A percentile compares a stretch with the other conserved stretches of the same genome.
These are phyloP conservation scores for Pantherophis alleghaniensis DNA, from an alignment of 2,797 vertebrate species.

Conservation along the genomic window DNA sequence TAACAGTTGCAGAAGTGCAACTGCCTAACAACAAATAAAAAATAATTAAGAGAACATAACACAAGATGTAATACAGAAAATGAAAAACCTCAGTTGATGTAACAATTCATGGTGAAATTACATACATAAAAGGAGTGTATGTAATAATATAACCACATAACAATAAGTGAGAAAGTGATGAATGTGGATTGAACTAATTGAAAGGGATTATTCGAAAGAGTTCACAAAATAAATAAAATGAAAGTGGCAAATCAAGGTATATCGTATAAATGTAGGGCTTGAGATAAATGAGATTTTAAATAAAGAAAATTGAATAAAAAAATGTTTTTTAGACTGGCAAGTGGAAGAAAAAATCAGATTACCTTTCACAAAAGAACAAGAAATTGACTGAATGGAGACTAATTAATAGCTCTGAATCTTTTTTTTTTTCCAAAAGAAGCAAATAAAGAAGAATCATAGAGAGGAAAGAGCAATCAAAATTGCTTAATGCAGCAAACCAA, in stretches of 20 bases:
- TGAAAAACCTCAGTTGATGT: not conserved
- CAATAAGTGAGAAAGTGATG: not conserved
- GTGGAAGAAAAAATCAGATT: not conserved
- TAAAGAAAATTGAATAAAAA: not conserved
- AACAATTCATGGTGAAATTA: not conserved
- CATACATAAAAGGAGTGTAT: not conserved
- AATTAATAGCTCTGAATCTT: not conserved
- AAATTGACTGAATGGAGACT: not conserved
- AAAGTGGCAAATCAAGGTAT: not conserved
- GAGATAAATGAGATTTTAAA: not conserved
- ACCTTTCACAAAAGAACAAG: not conserved
- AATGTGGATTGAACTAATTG: not conserved
- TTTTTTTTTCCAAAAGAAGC: not conserved
- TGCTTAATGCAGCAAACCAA: not conserved
- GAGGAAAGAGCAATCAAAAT: not conserved
- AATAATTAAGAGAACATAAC: not conserved
- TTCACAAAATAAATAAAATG: not conserved
- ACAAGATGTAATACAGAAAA: not conserved
- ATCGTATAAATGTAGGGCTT: not conserved
- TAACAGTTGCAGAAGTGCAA: not conserved
- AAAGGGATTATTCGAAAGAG: not conserved
- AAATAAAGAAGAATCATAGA: not conserved
- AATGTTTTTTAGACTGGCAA: not conserved
- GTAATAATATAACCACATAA: not conserved
- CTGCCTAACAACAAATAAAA: not conserved